Evolutionary conservation across 2,888 invertebrate species (phyloP), one percentile per base, ranked within the genome.

Genomic region (Azorinus chamasolen): DNA sequence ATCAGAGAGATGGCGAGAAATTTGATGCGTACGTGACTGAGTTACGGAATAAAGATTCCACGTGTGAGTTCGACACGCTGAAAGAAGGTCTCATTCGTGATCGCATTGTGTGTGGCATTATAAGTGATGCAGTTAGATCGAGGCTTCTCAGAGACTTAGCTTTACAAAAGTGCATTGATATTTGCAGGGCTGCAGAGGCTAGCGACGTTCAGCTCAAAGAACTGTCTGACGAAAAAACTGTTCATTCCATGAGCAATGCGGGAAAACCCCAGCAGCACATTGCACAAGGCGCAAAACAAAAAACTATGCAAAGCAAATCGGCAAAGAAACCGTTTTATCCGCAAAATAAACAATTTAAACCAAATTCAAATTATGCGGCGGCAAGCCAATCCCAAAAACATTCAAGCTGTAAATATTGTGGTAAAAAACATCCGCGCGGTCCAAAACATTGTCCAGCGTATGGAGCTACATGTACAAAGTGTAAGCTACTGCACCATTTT

Each of bases 161-260:
- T 6, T 10, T 69, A 46, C 45, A 62, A 16, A 68, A 68, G 14
- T 61, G 55, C 53, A 32, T 70, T 22, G 64, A 70, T 24, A 75
- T 75, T 45, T 79, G 51, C 18, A 14, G 53, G 37, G 64, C 64
- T 4, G 20, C 37, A 25, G 64, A 71, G 37, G 14, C 58, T 10
- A 48, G 46, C 27, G 46, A 32, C n/a, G 43, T 10, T 6, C 61
- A 61, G 18, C 6, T 45, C 2, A 45, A 46, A 32, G 25, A 45
- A 14, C 45, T 61, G 25, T 18, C 45, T 22, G 5, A 24, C 10
- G 3, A 48, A 27, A 24, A 22, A 58, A 14, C 46, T 25, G 20
- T 61, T 14, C 2, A 24, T n/a, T n/a, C n/a, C n/a, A n/a, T n/a
- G n/a, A n/a, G n/a, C n/a, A n/a, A n/a, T n/a, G n/a, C n/a, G n/a